Base-by-base conservation (phyloP, 2,888 invertebrate genomes). In the Eulithis prunata region DNA sequence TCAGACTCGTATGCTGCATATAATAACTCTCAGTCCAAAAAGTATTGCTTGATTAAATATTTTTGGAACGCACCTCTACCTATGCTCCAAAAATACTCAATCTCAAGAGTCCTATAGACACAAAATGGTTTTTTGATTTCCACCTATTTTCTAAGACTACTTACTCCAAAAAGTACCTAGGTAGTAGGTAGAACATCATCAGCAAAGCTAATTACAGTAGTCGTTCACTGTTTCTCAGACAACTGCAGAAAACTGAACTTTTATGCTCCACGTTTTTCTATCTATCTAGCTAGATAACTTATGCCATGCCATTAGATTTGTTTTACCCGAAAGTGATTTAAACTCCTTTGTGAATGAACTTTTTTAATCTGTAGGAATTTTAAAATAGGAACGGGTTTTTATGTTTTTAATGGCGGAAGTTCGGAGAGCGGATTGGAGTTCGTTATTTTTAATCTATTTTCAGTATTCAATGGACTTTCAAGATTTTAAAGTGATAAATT, bases 261-360 rank as follows among this genome's bases (percentile, higher is more conserved):
- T 21, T 4, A 2, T 13, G 43, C 41, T 51, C 7, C 2, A 38
- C 52, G 38, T 62, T 60, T 36, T 56, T 56, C 46, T 62, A 57
- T 59, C 46, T 62, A 58, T 56, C 46, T 62, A 57, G 57, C 46
- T 62, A 58, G 38, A 8, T 49, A 61, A 14, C 52, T 32, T 62
- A 62, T 21, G 21, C 36, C 62, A 41, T 45, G 47, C 13, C 21
- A 49, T 61, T 64, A 62, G 64, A 57, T 60, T 55, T 57, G 47
- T 36, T 64, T 57, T 60, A 45, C 38, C 59, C 56, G 38, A 64
- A 59, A 59, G 46, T 60, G 68, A 60, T 65, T 65, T 55, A 56
- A 68, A 68, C 68, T 65, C 63, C 51, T 71, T 71, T 64, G 62
- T 68, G 68, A 59, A 64, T 57, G 53, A 62, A 63, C 68, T 69